Percentiles rank a stretch among this genome's conserved stretches.
Conservation (phyloP, 2,888 invertebrate genomes). For the Lasioglossum villosulum region DNA sequence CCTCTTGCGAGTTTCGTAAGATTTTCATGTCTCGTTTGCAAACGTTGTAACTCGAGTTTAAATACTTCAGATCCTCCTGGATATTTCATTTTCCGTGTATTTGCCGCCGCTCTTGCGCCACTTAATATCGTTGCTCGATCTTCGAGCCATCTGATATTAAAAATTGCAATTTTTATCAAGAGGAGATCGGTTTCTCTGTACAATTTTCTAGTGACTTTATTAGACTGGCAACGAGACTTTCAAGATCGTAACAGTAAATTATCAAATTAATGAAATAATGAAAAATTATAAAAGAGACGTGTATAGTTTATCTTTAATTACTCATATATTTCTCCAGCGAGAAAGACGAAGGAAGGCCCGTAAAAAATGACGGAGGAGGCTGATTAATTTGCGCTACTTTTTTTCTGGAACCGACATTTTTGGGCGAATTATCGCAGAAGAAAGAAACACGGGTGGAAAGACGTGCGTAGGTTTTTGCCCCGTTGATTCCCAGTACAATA, state of each 20-base stretch:
- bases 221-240: neutral
- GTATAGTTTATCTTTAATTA: too few species aligned
- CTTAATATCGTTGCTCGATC: neutral
- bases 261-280: neutral
- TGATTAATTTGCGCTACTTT: neutral
- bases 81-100: neutral
- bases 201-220: neutral
- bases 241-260: neutral
- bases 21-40: slow-evolving; percentile 22
- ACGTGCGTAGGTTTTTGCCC: slow-evolving; percentile 48
- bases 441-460: slow-evolving; percentile 33
- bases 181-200: neutral
- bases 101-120: neutral
- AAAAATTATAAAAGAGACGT: too few species aligned
- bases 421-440: slow-evolving; percentile 13
- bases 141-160: neutral
- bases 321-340: neutral
- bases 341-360: neutral
- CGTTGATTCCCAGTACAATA: slow-evolving; percentile 63
- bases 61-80: neutral
- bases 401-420: neutral
- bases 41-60: slow-evolving; percentile 2
- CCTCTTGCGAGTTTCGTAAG: slow-evolving; percentile 15
- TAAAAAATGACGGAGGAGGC: neutral
- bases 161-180: slow-evolving; percentile 1